phyloP scores from a whole-genome alignment of 2,888 invertebrate species.

The Drosophila mayaguana region DNA sequence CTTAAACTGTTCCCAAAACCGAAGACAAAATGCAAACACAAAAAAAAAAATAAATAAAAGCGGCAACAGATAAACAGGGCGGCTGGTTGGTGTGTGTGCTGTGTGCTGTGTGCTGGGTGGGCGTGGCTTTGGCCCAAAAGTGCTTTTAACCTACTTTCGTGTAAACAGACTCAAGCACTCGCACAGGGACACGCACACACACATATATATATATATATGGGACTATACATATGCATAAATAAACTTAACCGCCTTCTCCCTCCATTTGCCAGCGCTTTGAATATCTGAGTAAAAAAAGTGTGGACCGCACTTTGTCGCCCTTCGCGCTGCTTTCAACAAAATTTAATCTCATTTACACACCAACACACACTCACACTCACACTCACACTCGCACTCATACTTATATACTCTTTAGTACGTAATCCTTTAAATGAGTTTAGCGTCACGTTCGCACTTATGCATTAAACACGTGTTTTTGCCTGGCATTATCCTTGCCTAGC shows the following conservation, averaged over 20 bases:
- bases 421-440: conserved; percentile 83
- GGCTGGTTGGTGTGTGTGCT: not conserved
- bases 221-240: conserved; percentile 70
- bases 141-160: conserved; percentile 78
- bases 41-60: not conserved
- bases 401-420: conserved; percentile 59
- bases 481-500: conserved; percentile 78
- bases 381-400: conserved; percentile 24
- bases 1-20: conserved; percentile 72
- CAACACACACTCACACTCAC: conserved; percentile 36
- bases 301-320: conserved; percentile 68
- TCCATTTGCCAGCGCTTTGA: conserved; percentile 40
- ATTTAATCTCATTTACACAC: conserved; percentile 79
- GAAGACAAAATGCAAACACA: conserved; percentile 74
- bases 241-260: conserved; percentile 53
- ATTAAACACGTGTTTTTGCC: conserved; percentile 82
- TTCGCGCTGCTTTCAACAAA: conserved; percentile 73
- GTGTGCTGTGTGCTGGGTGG: conserved; percentile 10
- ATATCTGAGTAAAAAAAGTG: conserved; percentile 40
- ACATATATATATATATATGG: not conserved
- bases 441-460: conserved; percentile 82
- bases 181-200: conserved; percentile 1
- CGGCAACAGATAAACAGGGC: conserved; percentile 21
- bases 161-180: conserved; percentile 50
- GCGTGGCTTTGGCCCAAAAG: conserved; percentile 68